Percentiles rank a stretch among this genome's conserved stretches.
Evolutionary conservation across 1,140 invertebrate species (phyloP).

Genomic region (Pararge aegeria): DNA sequence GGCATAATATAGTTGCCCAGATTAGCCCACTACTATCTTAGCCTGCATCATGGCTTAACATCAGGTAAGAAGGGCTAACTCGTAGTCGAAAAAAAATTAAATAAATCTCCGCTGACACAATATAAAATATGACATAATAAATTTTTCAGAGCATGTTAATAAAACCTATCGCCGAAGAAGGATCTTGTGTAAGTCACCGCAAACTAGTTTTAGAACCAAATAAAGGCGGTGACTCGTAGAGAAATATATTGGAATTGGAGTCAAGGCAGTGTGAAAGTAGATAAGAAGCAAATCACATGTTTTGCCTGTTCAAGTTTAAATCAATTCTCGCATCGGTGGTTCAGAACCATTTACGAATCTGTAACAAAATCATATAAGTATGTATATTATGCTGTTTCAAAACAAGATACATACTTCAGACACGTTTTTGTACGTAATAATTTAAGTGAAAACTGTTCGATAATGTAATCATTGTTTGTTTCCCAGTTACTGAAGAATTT

Average conservation of each 20-base stretch:
- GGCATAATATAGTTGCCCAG: no score
- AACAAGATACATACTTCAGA: no score
- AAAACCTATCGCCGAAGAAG: not conserved
- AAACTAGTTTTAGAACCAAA: not conserved
- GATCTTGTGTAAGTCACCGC: not conserved
- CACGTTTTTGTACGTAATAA: no score
- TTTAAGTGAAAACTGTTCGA: no score
- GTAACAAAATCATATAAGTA: not conserved
- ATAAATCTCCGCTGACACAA: not conserved
- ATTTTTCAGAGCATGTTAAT: not conserved
- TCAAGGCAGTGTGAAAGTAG: conserved; percentile 20
- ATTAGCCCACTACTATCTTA: no score
- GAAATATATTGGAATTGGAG: conserved; percentile 24
- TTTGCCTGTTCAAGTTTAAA: conserved; percentile 23
- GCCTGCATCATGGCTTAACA: no score
- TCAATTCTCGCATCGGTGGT: conserved; percentile 7
- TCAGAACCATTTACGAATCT: not conserved
- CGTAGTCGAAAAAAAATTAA: no score
- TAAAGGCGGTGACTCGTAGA: conserved; percentile 2
- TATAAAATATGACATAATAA: not conserved
- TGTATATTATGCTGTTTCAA: not conserved
- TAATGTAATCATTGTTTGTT: no score
- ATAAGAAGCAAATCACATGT: conserved; percentile 24
- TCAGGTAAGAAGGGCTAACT: no score
- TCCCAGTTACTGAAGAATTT: no score